phyloP scores from a whole-genome alignment of 2,113 vertebrate genomes.

The Engraulis encrasicolus region DNA sequence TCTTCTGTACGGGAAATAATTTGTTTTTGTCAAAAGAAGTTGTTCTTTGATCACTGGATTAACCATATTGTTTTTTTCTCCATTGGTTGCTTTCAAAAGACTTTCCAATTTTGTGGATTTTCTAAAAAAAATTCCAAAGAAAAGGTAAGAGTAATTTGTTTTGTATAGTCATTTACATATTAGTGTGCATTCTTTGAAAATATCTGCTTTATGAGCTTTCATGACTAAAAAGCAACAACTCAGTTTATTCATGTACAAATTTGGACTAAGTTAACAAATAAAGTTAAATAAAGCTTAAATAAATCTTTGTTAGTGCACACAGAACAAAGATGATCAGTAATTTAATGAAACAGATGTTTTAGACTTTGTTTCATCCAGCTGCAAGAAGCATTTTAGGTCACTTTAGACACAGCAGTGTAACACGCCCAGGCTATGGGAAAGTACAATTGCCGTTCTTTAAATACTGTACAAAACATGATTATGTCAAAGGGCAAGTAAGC shows the following conservation, averaged over 20 bases:
- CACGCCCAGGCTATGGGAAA: slow-evolving; percentile 36
- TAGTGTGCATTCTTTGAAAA: neutral
- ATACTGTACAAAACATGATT: slow-evolving; percentile 38
- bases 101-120: slow-evolving; percentile 1
- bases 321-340: neutral
- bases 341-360: neutral
- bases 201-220: neutral
- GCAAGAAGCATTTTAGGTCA: neutral
- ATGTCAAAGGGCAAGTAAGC: slow-evolving; percentile 10
- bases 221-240: neutral
- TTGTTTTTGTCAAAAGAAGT: too few species aligned
- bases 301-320: neutral
- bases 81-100: neutral
- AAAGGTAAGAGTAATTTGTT: slow-evolving; percentile 24
- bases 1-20: neutral
- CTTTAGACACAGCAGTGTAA: neutral
- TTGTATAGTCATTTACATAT: neutral
- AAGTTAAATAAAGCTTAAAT: neutral
- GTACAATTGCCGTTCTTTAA: slow-evolving; percentile 45
- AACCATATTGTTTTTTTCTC: neutral
- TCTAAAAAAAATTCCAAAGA: neutral
- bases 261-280: too few species aligned
- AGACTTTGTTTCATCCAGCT: neutral
- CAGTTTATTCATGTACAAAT: neutral
- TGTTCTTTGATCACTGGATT: neutral